phyloP scores from a whole-genome alignment of 2,113 vertebrate genomes.

The Callopanchax toddi region DNA sequence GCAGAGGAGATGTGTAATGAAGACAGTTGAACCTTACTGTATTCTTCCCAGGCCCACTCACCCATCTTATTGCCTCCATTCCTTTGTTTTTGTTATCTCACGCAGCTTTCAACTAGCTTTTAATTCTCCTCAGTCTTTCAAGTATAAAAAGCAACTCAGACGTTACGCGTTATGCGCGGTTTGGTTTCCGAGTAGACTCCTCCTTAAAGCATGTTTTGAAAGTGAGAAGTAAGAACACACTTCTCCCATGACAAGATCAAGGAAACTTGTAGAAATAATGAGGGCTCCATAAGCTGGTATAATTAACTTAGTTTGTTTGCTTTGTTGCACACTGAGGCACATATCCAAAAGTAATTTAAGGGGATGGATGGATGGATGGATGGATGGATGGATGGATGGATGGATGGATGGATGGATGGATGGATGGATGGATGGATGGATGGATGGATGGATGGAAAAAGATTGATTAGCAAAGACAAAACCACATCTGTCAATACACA shows the following conservation, averaged over 20 bases:
- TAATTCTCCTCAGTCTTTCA: constrained; percentile 27
- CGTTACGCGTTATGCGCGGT: constrained; percentile 18
- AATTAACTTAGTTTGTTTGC: constrained; percentile 35
- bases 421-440: not conserved
- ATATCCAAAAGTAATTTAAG: constrained; percentile 11
- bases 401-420: not conserved
- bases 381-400: not conserved
- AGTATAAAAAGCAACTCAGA: constrained; percentile 30
- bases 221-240: constrained; percentile 17
- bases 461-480: too few relatives aligned
- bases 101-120: constrained; percentile 41
- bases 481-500: too few relatives aligned
- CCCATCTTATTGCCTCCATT: constrained; percentile 46
- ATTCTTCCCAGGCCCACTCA: constrained; percentile 47
- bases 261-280: constrained; percentile 47
- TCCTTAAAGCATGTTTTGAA: constrained; percentile 17
- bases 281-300: constrained; percentile 38
- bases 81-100: constrained; percentile 44
- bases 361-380: not conserved
- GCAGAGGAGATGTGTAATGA: constrained; percentile 67
- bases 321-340: constrained; percentile 30
- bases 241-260: constrained; percentile 30
- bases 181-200: constrained; percentile 25
- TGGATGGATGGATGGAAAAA: too few relatives aligned
- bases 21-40: constrained; percentile 62